A percentile compares a stretch with the other conserved stretches of the same genome.
These are phyloP conservation scores for Phoxinus dragarum DNA, from an alignment of 2,797 vertebrate species.

Conservation along the genomic window DNA sequence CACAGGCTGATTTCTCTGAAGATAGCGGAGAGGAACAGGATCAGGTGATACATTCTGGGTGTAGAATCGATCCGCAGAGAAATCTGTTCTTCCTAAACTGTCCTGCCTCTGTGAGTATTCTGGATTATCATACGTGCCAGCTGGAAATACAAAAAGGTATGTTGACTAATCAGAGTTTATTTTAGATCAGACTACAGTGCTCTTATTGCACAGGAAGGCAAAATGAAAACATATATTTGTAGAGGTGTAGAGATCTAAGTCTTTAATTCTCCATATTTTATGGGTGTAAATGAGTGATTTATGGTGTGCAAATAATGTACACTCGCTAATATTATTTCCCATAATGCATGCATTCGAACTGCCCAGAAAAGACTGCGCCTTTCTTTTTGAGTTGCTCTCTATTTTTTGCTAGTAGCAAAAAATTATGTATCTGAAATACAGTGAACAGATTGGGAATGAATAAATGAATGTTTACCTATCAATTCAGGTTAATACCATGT, in stretches of 20 bases:
- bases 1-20: constrained; percentile 19
- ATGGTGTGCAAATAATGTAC: neutral
- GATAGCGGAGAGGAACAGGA: neutral
- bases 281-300: neutral
- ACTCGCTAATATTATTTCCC: neutral
- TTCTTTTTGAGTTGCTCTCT: no score
- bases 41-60: neutral
- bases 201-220: neutral
- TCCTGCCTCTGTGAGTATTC: neutral
- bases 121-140: neutral
- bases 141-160: constrained; percentile 33
- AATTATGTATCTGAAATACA: neutral
- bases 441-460: neutral
- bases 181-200: neutral
- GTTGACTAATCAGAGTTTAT: neutral
- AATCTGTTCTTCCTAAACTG: neutral
- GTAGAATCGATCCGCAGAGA: neutral
- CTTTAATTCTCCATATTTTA: neutral
- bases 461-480: neutral
- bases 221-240: neutral
- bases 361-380: no score
- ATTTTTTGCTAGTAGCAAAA: no score
- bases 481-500: neutral
- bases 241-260: neutral
- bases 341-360: no score